Evolutionary conservation across 2,113 vertebrate species (phyloP).

Genomic region (Brachypteracias leptosomus): DNA sequence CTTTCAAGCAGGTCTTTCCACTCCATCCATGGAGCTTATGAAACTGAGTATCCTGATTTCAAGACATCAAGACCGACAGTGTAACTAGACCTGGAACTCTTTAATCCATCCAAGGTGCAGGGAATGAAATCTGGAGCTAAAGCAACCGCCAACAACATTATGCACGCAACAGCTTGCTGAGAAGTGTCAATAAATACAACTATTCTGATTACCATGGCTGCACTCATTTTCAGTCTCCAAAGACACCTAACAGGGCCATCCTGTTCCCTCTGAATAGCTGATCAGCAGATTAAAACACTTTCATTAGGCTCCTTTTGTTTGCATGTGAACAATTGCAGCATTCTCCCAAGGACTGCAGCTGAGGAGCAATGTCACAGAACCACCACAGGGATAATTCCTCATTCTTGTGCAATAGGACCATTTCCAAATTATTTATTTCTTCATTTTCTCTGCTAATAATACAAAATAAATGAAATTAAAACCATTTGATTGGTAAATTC

Average conservation of each 20-base stretch:
- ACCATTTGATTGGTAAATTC: background rate
- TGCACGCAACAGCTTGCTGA: background rate
- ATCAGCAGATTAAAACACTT: conserved; percentile 4
- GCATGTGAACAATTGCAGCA: background rate
- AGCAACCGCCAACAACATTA: background rate
- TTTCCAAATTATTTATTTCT: background rate
- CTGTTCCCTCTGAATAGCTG: background rate
- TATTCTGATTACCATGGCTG: background rate
- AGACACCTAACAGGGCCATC: background rate
- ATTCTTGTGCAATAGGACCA: background rate
- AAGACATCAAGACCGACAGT: rapidly evolving
- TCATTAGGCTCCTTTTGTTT: conserved; percentile 41
- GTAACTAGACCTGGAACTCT: background rate
- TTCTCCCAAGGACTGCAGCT: conserved; percentile 21
- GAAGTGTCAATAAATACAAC: background rate
- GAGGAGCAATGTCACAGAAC: background rate
- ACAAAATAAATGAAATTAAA: background rate
- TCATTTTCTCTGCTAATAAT: background rate
- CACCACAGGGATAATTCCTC: background rate
- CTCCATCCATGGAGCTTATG: rapidly evolving
- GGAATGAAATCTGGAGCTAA: background rate
- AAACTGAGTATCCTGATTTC: background rate
- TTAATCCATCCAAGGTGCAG: background rate
- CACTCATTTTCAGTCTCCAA: background rate
- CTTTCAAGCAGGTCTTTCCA: background rate